Conservation (phyloP, 92 coral and sea anemone genomes). For the Galaxea fascicularis region DNA sequence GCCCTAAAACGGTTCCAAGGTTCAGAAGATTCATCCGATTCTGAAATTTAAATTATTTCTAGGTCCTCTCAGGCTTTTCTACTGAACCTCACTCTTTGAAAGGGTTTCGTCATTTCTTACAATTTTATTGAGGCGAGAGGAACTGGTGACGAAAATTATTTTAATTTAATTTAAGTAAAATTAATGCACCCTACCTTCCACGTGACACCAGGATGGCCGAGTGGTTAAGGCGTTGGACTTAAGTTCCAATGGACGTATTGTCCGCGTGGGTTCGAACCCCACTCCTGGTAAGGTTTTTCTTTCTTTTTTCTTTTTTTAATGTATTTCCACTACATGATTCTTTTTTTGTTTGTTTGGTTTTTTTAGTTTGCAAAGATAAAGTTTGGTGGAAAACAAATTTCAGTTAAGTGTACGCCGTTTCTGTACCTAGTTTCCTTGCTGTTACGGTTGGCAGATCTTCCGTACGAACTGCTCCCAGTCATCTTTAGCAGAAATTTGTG, state of each 20-base stretch:
- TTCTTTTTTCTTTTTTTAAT: background rate
- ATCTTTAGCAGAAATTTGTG: too few species aligned
- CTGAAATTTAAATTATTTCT: too few species aligned
- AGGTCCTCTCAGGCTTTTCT: too few species aligned
- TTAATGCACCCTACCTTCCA: rapidly evolving
- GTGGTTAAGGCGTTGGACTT: slow-evolving; percentile 99
- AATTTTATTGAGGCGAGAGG: background rate
- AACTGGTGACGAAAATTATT: background rate
- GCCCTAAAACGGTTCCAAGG: too few species aligned
- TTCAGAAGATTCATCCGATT: too few species aligned
- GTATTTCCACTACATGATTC: background rate
- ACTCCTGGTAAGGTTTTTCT: slow-evolving; percentile 68
- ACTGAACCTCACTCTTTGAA: too few species aligned
- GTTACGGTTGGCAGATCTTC: too few species aligned
- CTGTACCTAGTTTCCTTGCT: too few species aligned
- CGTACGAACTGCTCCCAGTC: too few species aligned
- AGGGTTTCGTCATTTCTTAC: too few species aligned
- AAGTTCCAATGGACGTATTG: slow-evolving; percentile 99
- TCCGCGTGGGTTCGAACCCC: slow-evolving; percentile 88
- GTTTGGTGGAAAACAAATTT: too few species aligned
- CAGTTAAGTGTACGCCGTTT: too few species aligned
- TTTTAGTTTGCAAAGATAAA: background rate
- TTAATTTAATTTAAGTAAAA: background rate
- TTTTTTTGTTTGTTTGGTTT: background rate
- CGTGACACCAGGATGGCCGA: slow-evolving; percentile 99